A percentile compares a stretch with the other conserved stretches of the same genome.
These are phyloP conservation scores for Panagrolaimus sp. DNA, from an alignment of 1,140 invertebrate species.

Conservation along the genomic window DNA sequence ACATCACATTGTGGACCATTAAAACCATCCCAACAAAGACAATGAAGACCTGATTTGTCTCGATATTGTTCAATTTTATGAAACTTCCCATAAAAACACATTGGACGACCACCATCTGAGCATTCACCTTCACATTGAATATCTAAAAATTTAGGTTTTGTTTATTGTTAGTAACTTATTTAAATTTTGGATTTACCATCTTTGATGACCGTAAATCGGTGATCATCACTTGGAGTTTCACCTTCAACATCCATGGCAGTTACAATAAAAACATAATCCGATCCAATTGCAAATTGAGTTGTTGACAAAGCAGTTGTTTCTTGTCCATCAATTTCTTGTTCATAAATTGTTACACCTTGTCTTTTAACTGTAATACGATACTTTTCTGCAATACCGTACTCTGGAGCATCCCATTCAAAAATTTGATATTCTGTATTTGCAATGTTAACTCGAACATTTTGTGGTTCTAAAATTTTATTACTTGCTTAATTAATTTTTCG, in stretches of 20 bases:
- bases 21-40: constrained; percentile 41
- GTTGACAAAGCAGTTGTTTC: constrained; percentile 43
- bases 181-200: constrained; percentile 27
- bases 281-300: constrained; percentile 29
- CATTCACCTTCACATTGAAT: constrained; percentile 32
- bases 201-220: constrained; percentile 31
- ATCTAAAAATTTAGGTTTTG: constrained; percentile 26
- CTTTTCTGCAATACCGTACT: constrained; percentile 39
- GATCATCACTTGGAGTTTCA: constrained; percentile 37
- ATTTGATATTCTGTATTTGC: constrained; percentile 43
- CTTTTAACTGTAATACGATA: constrained; percentile 31
- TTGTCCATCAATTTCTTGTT: constrained; percentile 39
- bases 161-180: background rate
- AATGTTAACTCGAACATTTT: constrained; percentile 42
- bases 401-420: constrained; percentile 48
- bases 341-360: constrained; percentile 27
- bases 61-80: constrained; percentile 45
- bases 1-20: constrained; percentile 43
- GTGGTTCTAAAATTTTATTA: constrained; percentile 34
- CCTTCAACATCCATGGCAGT: constrained; percentile 39
- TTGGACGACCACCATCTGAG: constrained; percentile 35
- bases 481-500: background rate
- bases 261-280: constrained; percentile 32
- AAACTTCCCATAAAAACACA: constrained; percentile 40
- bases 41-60: constrained; percentile 40